Base-by-base conservation (phyloP, 2,888 invertebrate genomes). In the Troglohyphantes excavatus region DNA sequence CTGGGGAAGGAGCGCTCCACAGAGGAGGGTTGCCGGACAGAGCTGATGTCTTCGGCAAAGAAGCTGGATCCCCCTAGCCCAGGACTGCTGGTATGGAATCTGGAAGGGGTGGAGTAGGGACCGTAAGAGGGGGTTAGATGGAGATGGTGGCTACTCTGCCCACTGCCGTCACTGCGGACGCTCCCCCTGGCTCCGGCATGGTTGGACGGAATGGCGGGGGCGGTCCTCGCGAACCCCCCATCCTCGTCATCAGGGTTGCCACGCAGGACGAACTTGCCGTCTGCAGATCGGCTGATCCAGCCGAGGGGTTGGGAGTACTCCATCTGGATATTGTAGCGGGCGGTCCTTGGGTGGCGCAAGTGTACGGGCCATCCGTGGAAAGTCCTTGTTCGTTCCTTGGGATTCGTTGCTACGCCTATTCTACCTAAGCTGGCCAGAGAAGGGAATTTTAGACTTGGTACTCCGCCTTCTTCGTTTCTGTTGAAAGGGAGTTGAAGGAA, bases 21-120 rank as follows among this genome's bases (percentile, higher is more conserved):
- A 9, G 95, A 96, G 23, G 96, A 96, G 67, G 96, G 96, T 93
- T 96, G 96, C 72, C 96, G 95, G 90, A 97, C 97, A 65, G 97
- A 97, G 94, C 97, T 97, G 92, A 97, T 95, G 94, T 97, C 97
- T 39, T 91, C 90, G 27, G 78, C 65, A 39, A 91, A 87, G 43
- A 90, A 90, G 29, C 53, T n/a, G 17, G 75, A 46, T 33, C 82
- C 88, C 11, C 83, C 70, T 23, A 92, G 79, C 13, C 93, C 92
- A 11, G 93, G 93, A 76, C 92, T 92, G 79, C 93, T 92, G 21
- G 92, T 92, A 70, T 92, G 91, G 90, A 92, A 92, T 43, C 92
- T 90, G 91, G 90, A 89, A 59, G 90, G 86, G 53, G 79, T 82
- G 33, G 90, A 26, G 76, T 85, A 83, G 33, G 86, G 83, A 53